A percentile compares a stretch with the other conserved stretches of the same genome.
phyloP scores from a whole-genome alignment of 2,888 invertebrate genomes.

The Gymnocheta viridis region DNA sequence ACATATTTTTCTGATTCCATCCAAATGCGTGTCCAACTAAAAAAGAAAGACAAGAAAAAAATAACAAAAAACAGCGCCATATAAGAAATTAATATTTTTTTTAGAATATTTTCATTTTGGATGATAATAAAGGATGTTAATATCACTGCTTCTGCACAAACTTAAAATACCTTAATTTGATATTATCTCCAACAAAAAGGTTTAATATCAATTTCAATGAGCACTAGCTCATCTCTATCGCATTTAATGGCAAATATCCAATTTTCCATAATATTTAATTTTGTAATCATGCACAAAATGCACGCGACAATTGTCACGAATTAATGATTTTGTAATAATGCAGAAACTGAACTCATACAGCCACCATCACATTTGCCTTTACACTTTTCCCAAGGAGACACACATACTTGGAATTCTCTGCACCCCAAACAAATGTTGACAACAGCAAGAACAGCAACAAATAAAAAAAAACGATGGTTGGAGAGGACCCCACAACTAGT shows the following conservation, averaged over 20 bases:
- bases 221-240: constrained; percentile 45
- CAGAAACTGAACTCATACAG: constrained; percentile 43
- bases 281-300: constrained; percentile 64
- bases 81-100: too few species aligned
- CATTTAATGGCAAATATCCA: constrained; percentile 66
- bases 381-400: neutral
- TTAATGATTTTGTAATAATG: constrained; percentile 68
- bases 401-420: constrained; percentile 26
- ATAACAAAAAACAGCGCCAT: too few species aligned
- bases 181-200: neutral
- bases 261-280: constrained; percentile 65
- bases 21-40: too few species aligned
- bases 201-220: constrained; percentile 50
- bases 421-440: constrained; percentile 52
- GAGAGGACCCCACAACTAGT: constrained; percentile 72
- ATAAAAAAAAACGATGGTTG: neutral
- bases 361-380: constrained; percentile 7
- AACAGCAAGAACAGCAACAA: neutral
- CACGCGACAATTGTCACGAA: constrained; percentile 70
- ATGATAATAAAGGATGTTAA: too few species aligned
- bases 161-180: neutral
- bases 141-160: neutral
- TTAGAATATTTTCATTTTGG: too few species aligned
- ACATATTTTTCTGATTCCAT: too few species aligned
- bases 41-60: too few species aligned